A percentile compares a stretch with the other conserved stretches of the same genome.
phyloP scores from a whole-genome alignment of 2,888 invertebrate genomes.

The Petrolisthes manimaculis region DNA sequence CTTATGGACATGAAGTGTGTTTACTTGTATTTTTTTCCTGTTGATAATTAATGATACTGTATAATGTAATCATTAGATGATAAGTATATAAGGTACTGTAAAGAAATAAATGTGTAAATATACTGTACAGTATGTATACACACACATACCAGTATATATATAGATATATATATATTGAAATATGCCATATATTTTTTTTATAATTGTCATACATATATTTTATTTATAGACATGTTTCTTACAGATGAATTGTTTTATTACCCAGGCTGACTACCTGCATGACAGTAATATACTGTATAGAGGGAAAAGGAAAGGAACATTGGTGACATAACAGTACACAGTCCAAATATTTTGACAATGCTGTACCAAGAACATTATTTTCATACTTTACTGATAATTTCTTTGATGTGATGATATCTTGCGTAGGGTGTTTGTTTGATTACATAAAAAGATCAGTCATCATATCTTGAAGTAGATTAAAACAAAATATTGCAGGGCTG shows the following conservation, averaged over 20 bases:
- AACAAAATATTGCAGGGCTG: constrained; percentile 27
- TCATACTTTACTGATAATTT: too few relatives aligned
- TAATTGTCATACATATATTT: background rate
- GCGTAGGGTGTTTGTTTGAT: too few relatives aligned
- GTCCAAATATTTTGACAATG: too few relatives aligned
- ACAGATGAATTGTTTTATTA: too few relatives aligned
- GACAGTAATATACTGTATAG: too few relatives aligned
- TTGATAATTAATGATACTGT: background rate
- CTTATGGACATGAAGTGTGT: background rate
- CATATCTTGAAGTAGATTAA: constrained; percentile 1
- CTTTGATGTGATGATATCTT: too few relatives aligned
- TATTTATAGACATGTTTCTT: background rate
- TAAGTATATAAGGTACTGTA: constrained; percentile 14
- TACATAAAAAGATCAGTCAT: background rate
- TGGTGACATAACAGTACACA: too few relatives aligned
- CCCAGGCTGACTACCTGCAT: too few relatives aligned
- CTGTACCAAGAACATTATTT: too few relatives aligned
- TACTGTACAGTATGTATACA: constrained; percentile 14
- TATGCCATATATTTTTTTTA: background rate
- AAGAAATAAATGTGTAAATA: constrained; percentile 3
- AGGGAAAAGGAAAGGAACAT: too few relatives aligned
- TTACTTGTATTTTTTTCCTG: background rate
- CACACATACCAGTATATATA: constrained; percentile 21
- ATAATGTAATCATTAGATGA: background rate
- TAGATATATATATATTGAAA: constrained; percentile 17